Evolutionary conservation across 2,888 invertebrate species (phyloP), one percentile per base, ranked within the genome.

Genomic region (Pseudolycoriella hygida): DNA sequence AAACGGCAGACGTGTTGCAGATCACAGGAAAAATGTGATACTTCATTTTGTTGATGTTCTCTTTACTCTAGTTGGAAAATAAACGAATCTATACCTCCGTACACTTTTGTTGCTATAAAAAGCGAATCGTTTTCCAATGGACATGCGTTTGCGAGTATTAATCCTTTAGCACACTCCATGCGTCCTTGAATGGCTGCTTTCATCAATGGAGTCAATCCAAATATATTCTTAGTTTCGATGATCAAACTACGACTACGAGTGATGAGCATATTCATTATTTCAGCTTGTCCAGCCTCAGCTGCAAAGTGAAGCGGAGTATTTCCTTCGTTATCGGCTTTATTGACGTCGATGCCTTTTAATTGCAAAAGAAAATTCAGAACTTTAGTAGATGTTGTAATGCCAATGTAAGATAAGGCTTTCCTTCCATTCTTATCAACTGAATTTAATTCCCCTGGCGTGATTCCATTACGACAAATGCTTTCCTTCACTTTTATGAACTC

Each of bases 181-280:
- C 80, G 67, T 10, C 82, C 83, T 60, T 83, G 82, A 17, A 83
- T 67, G 3, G 81, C 80, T 1, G 82, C 80, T 58, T 82, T 82
- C 76, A 76, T 76, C 42, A 82, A 64, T 2, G 81, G 77, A 2
- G 81, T 81, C 57, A 81, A 77, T 11, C 82, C 81, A 45, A 76
- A 67, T 50, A 71, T 66, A 59, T 81, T 83, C 52, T 76, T 67
- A 15, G 76, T 74, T 60, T 83, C 81, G 43, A 80, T 71, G 53
- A 78, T 73, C 44, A 82, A 69, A 40, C 71, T 73, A 46, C 74
- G 67, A 59, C 76, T 77, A 51, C 73, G 67, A 50, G 73, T 73
- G 46, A 82, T 66, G 51, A 83, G 66, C 53, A 74, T 69, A 54
- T 76, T 77, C 40, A 82, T 67, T 49, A 77, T 75, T 55, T 80